phyloP scores from a whole-genome alignment of 2,888 invertebrate genomes.

The Galeopsomyia nigrocyanea region DNA sequence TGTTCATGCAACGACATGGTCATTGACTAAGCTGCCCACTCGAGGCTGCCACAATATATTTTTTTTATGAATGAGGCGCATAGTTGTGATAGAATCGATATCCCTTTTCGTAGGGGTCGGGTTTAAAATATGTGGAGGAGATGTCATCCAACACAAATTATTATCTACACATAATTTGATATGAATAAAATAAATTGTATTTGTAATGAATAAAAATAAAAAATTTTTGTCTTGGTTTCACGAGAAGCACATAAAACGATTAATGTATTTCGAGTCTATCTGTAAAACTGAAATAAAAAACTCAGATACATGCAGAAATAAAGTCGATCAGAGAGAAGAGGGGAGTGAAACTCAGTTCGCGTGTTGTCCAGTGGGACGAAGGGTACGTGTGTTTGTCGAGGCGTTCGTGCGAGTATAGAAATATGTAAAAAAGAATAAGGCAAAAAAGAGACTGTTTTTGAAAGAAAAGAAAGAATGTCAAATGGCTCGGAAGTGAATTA shows the following conservation, averaged over 20 bases:
- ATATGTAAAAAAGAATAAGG: slow-evolving; percentile 45
- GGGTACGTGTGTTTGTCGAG: background rate
- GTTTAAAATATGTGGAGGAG: slow-evolving; percentile 56
- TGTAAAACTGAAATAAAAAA: slow-evolving; percentile 1
- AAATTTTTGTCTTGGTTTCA: slow-evolving; percentile 41
- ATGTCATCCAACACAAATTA: slow-evolving; percentile 64
- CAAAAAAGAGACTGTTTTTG: slow-evolving; percentile 11
- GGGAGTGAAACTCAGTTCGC: background rate
- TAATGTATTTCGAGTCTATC: background rate
- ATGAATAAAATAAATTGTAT: slow-evolving; percentile 46
- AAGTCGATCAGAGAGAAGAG: background rate
- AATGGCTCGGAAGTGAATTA: slow-evolving; percentile 57
- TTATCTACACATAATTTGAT: slow-evolving; percentile 63
- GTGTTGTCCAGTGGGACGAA: background rate
- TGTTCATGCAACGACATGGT: slow-evolving; percentile 62
- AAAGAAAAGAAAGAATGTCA: slow-evolving; percentile 38
- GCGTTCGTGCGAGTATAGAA: slow-evolving; percentile 31
- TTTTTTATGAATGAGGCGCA: slow-evolving; percentile 21
- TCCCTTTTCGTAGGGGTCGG: slow-evolving; percentile 68
- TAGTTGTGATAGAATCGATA: slow-evolving; percentile 50
- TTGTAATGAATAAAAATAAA: slow-evolving; percentile 40
- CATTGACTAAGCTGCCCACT: slow-evolving; percentile 66
- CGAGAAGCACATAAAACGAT: slow-evolving; percentile 10
- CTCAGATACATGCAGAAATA: too few relatives aligned
- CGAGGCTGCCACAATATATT: slow-evolving; percentile 57